phyloP scores from a whole-genome alignment of 2,113 vertebrate genomes.

The Gnathonemus echidnorhynchus region DNA sequence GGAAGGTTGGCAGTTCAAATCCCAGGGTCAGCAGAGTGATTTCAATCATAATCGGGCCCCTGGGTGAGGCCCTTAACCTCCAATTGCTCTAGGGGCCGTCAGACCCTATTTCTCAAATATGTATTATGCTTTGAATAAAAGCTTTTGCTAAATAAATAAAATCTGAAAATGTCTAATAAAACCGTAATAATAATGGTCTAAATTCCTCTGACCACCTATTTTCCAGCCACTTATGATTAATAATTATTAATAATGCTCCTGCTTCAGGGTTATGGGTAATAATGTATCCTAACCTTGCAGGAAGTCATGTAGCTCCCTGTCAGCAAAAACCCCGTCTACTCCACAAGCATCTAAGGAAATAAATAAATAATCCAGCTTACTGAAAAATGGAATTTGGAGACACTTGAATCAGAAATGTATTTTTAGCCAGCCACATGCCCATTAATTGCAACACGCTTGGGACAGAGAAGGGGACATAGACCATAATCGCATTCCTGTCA shows the following conservation, averaged over 20 bases:
- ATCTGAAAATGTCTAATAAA: not conserved
- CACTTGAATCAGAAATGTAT: not conserved
- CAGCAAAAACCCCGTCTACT: not conserved
- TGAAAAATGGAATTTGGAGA: not conserved
- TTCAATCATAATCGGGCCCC: not conserved
- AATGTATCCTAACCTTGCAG: not conserved
- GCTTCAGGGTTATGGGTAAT: not conserved
- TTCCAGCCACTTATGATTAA: not conserved
- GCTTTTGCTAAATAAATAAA: not conserved
- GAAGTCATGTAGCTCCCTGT: not conserved
- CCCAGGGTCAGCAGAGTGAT: not conserved
- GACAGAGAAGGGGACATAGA: not conserved
- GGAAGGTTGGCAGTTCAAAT: not conserved
- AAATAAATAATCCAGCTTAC: not conserved
- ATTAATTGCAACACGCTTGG: not conserved
- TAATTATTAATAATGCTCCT: not conserved
- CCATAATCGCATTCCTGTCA: conserved; percentile 6
- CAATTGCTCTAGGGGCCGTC: not conserved
- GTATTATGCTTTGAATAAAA: not conserved
- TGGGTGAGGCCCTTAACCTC: not conserved
- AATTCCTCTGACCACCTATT: not conserved
- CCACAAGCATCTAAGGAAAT: not conserved
- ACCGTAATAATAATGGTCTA: not conserved
- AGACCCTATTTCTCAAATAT: not conserved
- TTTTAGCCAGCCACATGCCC: not conserved